Evolutionary conservation across 2,113 vertebrate species (phyloP), one percentile per base, ranked within the genome.

Genomic region (Bungarus multicinctus): DNA sequence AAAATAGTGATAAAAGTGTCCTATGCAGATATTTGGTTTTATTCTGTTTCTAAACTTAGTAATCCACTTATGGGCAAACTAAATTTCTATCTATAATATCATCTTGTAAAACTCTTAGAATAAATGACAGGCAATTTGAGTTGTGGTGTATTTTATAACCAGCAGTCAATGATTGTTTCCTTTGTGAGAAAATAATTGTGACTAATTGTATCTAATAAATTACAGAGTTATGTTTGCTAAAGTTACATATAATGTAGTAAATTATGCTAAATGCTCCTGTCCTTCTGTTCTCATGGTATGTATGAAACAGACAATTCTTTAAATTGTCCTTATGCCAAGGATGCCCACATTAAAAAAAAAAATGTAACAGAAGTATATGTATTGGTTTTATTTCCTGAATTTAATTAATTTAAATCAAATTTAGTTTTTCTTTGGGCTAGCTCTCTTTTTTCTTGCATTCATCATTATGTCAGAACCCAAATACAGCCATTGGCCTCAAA

Each of bases 41-140:
- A 45, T 55, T 89, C 34, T 90, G 10, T 90, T 92, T 92, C 91
- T 87, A 52, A 90, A 89, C 30, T 53, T 57, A 85, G 18, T 64
- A 52, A 55, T 74, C 91, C 7, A 93, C 91, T 30, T 89, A 90
- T 22, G 45, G 30, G 57, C 23, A 87, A 74, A 89, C 6, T 89
- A 0, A 2, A 88, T 54, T 91, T 94, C 89, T 6, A 93, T 9
- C 69, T 30, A 34, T 54, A 90, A 47, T 94, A 47, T 16, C 60
- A 18, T 88, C 53, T 89, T 69, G 39, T 47, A n/a, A 14, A 90
- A 74, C 27, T 55, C 60, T 91, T 0, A 4, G 93, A 95, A 64
- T 57, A 60, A 91, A 14, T 30, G 89, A 88, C 45, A 85, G 93
- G 34, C 18, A 18, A n/a, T 95, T 90, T 94, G 91, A 53, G 39